Evolutionary conservation across 1,140 invertebrate species (phyloP).

Genomic region (Streblospio benedicti): DNA sequence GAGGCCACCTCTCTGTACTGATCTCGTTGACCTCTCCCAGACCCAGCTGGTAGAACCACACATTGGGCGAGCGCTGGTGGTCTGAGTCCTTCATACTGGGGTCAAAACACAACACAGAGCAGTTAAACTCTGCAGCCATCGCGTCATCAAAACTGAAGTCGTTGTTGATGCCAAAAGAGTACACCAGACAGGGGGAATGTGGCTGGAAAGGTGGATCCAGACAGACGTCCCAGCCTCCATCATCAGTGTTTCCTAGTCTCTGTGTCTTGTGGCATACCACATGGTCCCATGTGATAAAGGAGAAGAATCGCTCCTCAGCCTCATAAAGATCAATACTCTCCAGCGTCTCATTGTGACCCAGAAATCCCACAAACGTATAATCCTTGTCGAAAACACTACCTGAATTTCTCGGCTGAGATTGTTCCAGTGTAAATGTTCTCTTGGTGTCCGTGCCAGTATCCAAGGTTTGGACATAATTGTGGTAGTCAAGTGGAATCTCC

Average conservation of each 20-base stretch:
- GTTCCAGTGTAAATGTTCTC: too few relatives aligned
- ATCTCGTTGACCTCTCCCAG: slow-evolving; percentile 9
- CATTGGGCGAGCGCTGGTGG: slow-evolving; percentile 7
- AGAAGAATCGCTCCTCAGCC: too few relatives aligned
- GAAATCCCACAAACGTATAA: too few relatives aligned
- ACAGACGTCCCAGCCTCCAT: slow-evolving; percentile 16
- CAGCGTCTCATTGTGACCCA: too few relatives aligned
- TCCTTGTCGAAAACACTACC: too few relatives aligned
- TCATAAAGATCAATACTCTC: too few relatives aligned
- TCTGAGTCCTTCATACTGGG: slow-evolving; percentile 11
- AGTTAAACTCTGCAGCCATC: background rate
- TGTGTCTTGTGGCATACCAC: background rate
- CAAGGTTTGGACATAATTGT: too few relatives aligned
- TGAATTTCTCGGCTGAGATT: too few relatives aligned
- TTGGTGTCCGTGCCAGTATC: too few relatives aligned
- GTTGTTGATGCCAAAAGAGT: slow-evolving; percentile 13
- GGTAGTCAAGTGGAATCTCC: too few relatives aligned
- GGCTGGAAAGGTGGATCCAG: background rate
- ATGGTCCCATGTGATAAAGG: slow-evolving; percentile 2
- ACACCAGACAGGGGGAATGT: slow-evolving; percentile 1
- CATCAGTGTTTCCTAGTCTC: slow-evolving; percentile 5
- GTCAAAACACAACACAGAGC: slow-evolving; percentile 7
- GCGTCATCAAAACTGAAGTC: slow-evolving; percentile 17
- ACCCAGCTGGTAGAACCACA: slow-evolving; percentile 14
- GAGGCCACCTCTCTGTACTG: background rate